Conservation (phyloP, 2,888 invertebrate species). For the Oeneis ivallda region DNA sequence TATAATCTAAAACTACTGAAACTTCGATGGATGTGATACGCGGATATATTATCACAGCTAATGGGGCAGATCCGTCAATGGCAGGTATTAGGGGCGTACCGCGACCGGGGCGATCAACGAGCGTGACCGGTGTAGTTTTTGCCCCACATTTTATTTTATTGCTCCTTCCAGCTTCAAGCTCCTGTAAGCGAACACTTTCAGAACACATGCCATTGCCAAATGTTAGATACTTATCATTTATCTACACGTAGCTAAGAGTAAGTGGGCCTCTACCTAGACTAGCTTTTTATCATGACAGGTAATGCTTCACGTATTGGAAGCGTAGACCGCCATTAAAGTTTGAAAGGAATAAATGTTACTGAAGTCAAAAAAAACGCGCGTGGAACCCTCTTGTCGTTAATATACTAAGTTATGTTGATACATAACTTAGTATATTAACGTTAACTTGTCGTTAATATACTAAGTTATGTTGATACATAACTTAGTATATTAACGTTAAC, state of each 20-base stretch:
- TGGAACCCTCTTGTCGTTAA: no score
- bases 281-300: neutral
- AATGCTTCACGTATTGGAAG: neutral
- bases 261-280: neutral
- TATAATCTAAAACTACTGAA: no score
- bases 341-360: no score
- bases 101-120: neutral
- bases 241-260: neutral
- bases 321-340: no score
- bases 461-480: no score
- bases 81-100: neutral
- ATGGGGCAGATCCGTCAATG: neutral
- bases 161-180: neutral
- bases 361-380: no score
- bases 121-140: conserved; percentile 1
- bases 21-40: neutral
- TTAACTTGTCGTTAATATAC: no score
- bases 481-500: no score
- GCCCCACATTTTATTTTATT: conserved; percentile 3
- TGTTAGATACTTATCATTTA: neutral
- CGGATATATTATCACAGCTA: neutral
- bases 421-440: no score
- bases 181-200: neutral
- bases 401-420: no score
- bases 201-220: neutral